Evolutionary conservation across 1,140 invertebrate species (phyloP).

Genomic region (Diachasma alloeum): DNA sequence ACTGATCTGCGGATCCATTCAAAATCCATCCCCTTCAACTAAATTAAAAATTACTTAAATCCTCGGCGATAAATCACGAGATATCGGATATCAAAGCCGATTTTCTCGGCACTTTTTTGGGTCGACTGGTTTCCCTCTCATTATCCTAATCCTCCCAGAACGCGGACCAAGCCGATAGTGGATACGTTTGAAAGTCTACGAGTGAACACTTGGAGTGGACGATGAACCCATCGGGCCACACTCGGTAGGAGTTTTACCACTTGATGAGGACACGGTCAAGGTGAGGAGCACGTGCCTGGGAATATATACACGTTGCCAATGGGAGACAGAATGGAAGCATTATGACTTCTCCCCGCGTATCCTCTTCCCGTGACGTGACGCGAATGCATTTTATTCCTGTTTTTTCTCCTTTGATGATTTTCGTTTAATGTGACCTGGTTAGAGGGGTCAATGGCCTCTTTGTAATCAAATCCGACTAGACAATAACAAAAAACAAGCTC

Average conservation of each 20-base stretch:
- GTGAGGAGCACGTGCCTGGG: slow-evolving; percentile 39
- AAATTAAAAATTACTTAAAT: too few relatives aligned
- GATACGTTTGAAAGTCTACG: neutral
- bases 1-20: too few relatives aligned
- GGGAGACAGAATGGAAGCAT: neutral
- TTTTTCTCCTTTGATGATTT: neutral
- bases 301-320: neutral
- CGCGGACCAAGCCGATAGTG: neutral
- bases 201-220: slow-evolving; percentile 27
- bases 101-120: neutral
- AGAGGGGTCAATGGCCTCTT: neutral
- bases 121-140: neutral
- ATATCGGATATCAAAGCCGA: neutral
- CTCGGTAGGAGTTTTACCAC: neutral
- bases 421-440: neutral
- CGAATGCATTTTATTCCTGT: neutral
- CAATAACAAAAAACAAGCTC: neutral
- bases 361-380: neutral
- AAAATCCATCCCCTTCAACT: too few relatives aligned
- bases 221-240: slow-evolving; percentile 35
- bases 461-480: neutral
- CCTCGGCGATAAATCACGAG: neutral
- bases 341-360: neutral
- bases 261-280: slow-evolving; percentile 43
- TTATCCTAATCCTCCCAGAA: neutral